Evolutionary conservation across 2,113 vertebrate genomes (phyloP).

Genomic region (Ahaetulla prasina): DNA sequence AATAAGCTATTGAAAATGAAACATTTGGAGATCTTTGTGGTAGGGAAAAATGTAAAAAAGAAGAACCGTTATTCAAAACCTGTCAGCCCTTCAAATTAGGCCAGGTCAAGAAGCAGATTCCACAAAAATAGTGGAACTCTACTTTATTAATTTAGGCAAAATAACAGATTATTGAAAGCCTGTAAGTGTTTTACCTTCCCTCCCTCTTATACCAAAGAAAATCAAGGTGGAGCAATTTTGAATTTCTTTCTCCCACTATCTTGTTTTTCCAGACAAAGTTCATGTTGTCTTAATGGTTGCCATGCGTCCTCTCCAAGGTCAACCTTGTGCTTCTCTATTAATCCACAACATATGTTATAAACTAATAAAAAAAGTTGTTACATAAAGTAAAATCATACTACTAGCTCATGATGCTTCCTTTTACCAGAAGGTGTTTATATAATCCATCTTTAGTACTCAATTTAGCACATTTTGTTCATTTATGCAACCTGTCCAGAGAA

Average conservation of each 20-base stretch:
- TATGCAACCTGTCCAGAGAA: background rate
- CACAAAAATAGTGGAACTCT: background rate
- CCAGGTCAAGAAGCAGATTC: background rate
- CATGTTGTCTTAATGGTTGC: background rate
- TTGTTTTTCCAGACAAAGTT: background rate
- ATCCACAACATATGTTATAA: background rate
- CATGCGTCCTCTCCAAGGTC: background rate
- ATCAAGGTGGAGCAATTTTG: background rate
- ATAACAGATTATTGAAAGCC: background rate
- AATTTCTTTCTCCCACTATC: background rate
- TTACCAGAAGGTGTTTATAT: background rate
- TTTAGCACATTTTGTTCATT: background rate
- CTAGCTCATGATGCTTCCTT: background rate
- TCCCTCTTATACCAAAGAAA: background rate
- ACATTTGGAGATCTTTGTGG: accelerated
- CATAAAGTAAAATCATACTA: background rate
- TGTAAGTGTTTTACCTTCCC: background rate
- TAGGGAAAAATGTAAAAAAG: accelerated
- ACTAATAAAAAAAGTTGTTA: background rate
- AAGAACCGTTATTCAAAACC: background rate
- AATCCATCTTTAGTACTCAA: accelerated
- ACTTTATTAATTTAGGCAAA: background rate
- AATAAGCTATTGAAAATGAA: background rate
- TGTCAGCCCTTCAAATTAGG: background rate
- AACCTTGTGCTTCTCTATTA: background rate